Evolutionary conservation across 2,113 vertebrate species (phyloP).

Genomic region (Coryphaenoides rupestris): DNA sequence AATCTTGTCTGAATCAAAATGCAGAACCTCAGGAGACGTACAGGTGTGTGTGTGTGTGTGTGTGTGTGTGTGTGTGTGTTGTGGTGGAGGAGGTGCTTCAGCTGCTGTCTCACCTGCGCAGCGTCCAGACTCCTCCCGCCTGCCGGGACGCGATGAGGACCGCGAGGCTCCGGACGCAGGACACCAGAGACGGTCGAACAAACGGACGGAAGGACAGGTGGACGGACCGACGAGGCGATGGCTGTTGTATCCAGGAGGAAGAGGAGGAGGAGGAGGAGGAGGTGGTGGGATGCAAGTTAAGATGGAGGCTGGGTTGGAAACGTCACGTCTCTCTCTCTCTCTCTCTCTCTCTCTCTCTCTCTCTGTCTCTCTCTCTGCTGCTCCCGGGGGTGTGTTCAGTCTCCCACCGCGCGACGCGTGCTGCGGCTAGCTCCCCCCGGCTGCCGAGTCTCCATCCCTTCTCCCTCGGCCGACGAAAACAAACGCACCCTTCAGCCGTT

Average conservation of each 20-base stretch:
- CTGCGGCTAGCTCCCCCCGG: constrained; percentile 13
- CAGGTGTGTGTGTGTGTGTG: no score
- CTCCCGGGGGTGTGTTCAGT: constrained; percentile 14
- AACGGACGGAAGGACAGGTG: constrained; percentile 19
- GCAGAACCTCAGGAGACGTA: no score
- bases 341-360: constrained; percentile 17
- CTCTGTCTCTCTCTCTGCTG: constrained; percentile 19
- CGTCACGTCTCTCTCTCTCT: constrained; percentile 40
- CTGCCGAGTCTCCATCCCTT: constrained; percentile 35
- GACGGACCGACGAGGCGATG: background rate
- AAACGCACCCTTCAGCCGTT: constrained; percentile 19
- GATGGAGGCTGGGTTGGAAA: constrained; percentile 68
- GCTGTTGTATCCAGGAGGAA: constrained; percentile 20
- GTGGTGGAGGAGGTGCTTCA: no score
- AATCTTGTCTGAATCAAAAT: no score
- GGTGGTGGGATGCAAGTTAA: constrained; percentile 54
- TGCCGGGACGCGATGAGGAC: no score
- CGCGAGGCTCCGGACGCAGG: background rate
- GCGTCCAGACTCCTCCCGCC: no score
- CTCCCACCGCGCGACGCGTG: constrained; percentile 22
- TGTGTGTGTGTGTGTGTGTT: no score
- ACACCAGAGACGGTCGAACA: no score
- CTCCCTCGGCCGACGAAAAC: constrained; percentile 9
- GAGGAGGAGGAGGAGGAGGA: constrained; percentile 9
- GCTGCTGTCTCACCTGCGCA: no score